Conservation (phyloP, 2,888 invertebrate genomes). For the Drosophila merina region DNA sequence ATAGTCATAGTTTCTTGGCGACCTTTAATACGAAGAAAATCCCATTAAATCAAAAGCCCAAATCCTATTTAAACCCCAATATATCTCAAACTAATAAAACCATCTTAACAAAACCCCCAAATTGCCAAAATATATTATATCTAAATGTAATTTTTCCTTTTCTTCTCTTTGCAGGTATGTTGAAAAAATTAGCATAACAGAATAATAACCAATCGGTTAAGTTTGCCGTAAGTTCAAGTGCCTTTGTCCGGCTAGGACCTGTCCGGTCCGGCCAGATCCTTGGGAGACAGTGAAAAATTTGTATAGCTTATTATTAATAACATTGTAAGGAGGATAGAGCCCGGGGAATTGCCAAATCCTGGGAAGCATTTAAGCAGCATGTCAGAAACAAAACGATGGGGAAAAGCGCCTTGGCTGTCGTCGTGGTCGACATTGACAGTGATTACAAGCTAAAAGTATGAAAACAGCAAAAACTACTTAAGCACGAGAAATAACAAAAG, state of each 20-base stretch:
- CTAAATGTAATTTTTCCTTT: constrained; percentile 10
- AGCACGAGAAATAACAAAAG: constrained; percentile 79
- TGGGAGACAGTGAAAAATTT: constrained; percentile 72
- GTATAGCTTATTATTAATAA: constrained; percentile 80
- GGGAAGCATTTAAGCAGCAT: constrained; percentile 77
- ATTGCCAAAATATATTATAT: background rate
- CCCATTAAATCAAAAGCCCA: too few species aligned
- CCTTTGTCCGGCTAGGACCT: constrained; percentile 22
- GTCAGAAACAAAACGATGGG: constrained; percentile 71
- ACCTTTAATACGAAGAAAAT: too few species aligned
- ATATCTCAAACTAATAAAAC: background rate
- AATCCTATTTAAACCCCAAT: background rate
- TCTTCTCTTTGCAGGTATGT: constrained; percentile 73
- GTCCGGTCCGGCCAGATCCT: constrained; percentile 47
- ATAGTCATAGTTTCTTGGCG: too few species aligned
- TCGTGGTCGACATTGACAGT: constrained; percentile 75
- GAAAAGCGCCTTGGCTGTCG: constrained; percentile 39
- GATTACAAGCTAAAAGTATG: constrained; percentile 80
- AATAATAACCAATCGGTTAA: constrained; percentile 34
- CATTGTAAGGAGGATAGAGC: constrained; percentile 59
- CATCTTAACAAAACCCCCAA: background rate
- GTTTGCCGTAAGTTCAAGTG: constrained; percentile 40
- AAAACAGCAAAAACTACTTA: constrained; percentile 80
- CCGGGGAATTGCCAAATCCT: constrained; percentile 79
- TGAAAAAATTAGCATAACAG: constrained; percentile 61